A percentile compares a stretch with the other conserved stretches of the same genome.
These are phyloP conservation scores for Pteropus rufus DNA, from an alignment of 2,797 vertebrate species.

Conservation along the genomic window DNA sequence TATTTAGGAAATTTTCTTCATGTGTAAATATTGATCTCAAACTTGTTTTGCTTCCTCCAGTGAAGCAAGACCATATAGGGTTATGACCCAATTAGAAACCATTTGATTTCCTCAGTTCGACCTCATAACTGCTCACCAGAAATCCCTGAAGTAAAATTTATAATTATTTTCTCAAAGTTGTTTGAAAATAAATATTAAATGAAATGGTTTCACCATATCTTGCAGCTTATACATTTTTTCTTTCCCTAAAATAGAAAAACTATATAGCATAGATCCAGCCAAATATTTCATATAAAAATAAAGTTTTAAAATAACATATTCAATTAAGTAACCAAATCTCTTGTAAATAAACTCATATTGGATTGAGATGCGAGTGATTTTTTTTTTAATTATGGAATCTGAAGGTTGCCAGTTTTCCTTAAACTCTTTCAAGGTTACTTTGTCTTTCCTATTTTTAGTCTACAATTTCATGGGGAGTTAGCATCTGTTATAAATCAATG, in stretches of 20 bases:
- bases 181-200: constrained; percentile 37
- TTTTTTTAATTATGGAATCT: not conserved
- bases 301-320: constrained; percentile 13
- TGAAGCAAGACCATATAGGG: constrained; percentile 46
- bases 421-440: constrained; percentile 43
- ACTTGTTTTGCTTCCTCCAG: constrained; percentile 49
- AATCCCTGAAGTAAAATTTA: constrained; percentile 34
- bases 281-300: not conserved
- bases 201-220: constrained; percentile 30
- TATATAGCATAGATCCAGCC: not conserved
- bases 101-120: not conserved
- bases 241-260: not conserved
- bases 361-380: not conserved
- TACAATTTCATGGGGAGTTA: constrained; percentile 27
- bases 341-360: not conserved
- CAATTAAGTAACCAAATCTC: not conserved
- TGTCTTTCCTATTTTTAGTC: constrained; percentile 28
- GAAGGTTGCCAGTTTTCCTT: not conserved
- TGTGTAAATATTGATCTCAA: constrained; percentile 58
- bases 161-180: not conserved
- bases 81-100: not conserved
- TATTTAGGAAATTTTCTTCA: constrained; percentile 49
- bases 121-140: not conserved
- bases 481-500: constrained; percentile 27
- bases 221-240: not conserved